Evolutionary conservation across 2,888 invertebrate species (phyloP).

Genomic region (Athalia cordata): DNA sequence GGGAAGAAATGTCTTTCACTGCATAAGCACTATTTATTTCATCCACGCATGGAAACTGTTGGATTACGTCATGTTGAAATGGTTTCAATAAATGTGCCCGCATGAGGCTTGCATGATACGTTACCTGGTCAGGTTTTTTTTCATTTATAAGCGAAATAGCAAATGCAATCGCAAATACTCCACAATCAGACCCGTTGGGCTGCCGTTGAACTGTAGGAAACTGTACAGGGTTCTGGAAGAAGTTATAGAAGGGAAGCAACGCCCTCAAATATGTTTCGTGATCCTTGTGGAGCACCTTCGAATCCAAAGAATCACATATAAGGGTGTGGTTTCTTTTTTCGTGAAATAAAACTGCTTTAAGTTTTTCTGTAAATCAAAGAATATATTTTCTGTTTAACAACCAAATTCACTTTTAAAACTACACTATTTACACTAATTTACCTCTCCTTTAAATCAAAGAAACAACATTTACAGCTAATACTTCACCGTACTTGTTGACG

Average conservation of each 20-base stretch:
- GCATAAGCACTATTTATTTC: no score
- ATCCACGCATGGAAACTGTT: background rate
- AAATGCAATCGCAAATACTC: background rate
- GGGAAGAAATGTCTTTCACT: no score
- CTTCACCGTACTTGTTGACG: no score
- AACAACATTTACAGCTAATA: no score
- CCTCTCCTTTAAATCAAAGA: no score
- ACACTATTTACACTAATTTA: no score
- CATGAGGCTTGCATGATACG: background rate
- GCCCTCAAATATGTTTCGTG: background rate
- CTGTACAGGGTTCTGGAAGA: background rate
- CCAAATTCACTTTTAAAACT: no score
- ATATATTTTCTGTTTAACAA: no score
- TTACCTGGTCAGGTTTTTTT: background rate
- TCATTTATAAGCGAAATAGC: conserved; percentile 1
- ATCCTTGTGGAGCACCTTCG: background rate
- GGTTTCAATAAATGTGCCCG: no score
- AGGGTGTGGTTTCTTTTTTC: no score
- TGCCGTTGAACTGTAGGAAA: background rate
- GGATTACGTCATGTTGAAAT: background rate
- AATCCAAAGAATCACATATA: background rate
- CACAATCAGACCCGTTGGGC: background rate
- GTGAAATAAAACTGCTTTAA: no score
- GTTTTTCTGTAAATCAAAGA: no score
- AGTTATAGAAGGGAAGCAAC: background rate